phyloP scores from a whole-genome alignment of 1,140 invertebrate species.

The Macrostomum lignano region DNA sequence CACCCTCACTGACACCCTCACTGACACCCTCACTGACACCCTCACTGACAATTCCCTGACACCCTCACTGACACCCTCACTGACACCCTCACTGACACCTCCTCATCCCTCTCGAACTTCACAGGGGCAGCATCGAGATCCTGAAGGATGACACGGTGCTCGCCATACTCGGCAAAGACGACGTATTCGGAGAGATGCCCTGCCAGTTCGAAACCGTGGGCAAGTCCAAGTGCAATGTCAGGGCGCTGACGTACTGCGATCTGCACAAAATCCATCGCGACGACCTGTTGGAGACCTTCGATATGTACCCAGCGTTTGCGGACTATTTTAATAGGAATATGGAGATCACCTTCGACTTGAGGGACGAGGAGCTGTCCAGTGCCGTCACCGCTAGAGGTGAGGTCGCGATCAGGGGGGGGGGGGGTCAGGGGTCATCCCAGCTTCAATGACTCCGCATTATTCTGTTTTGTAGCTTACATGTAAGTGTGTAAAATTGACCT shows the following conservation, averaged over 20 bases:
- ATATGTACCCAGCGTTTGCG: constrained; percentile 84
- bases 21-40: too few species aligned
- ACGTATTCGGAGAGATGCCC: constrained; percentile 92
- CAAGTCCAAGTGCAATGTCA: constrained; percentile 82
- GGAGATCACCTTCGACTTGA: constrained; percentile 76
- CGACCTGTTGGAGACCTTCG: constrained; percentile 76
- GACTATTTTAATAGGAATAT: constrained; percentile 67
- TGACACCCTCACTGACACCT: too few species aligned
- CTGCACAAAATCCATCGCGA: constrained; percentile 82
- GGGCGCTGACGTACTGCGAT: constrained; percentile 93
- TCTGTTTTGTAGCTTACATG: too few species aligned
- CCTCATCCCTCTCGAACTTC: neutral
- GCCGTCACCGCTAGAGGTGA: too few species aligned
- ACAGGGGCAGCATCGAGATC: constrained; percentile 81
- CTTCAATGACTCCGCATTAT: too few species aligned
- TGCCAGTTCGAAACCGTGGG: constrained; percentile 66
- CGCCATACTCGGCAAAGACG: constrained; percentile 48
- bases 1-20: too few species aligned
- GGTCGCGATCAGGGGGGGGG: too few species aligned
- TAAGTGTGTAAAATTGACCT: too few species aligned
- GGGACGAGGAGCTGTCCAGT: too few species aligned
- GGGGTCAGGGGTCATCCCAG: too few species aligned
- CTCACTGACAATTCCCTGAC: too few species aligned
- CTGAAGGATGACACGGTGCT: constrained; percentile 33
- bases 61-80: too few species aligned